Base-by-base conservation (phyloP, 2,888 invertebrate species). In the Parthenolecanium corni region DNA sequence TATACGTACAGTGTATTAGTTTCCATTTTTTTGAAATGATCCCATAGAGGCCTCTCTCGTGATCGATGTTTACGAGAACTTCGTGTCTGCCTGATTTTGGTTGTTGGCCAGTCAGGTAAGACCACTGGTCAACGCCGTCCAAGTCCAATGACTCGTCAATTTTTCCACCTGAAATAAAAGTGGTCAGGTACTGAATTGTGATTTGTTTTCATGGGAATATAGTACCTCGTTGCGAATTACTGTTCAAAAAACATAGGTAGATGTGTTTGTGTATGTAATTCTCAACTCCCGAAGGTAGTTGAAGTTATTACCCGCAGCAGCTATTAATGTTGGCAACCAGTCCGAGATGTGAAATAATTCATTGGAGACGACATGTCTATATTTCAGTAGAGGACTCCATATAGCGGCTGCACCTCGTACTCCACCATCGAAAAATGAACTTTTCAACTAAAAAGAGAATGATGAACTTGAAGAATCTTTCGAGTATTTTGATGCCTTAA, bases 371-470 rank as follows among this genome's bases (percentile, higher is more conserved):
- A 80, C 77, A 14, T 76, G 72, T 18, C 71, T 71, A 6, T 78
- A 74, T 46, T 74, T 71, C 16, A 82, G 71, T 36, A 77, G 66
- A 0, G 87, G 83, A 69, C 83, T 85, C 82, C 86, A 90, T 57
- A 91, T 76, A 51, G 85, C 82, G 0, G 85, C 86, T 0, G 82
- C 81, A 0, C 85, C 86, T 64, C 89, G 78, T 0, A 90, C 79
- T 0, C 82, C 91, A 2, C 94, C 94, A 74, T 95, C 93, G 81
- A 85, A 90, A 0, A 89, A 77, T 0, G 87, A 83, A 67, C 81
- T 77, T 74, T 94, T 93, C 72, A 82, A 77, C 83, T 81, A 25
- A 14, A 46, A 42, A n/a, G 24, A 11, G 20, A 49, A 14, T 49
- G 3, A 23, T 6, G 31, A 31, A n/a, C n/a, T n/a, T n/a, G n/a